Evolutionary conservation across 2,888 invertebrate genomes (phyloP).

Genomic region (Sarcophaga caerulescens): DNA sequence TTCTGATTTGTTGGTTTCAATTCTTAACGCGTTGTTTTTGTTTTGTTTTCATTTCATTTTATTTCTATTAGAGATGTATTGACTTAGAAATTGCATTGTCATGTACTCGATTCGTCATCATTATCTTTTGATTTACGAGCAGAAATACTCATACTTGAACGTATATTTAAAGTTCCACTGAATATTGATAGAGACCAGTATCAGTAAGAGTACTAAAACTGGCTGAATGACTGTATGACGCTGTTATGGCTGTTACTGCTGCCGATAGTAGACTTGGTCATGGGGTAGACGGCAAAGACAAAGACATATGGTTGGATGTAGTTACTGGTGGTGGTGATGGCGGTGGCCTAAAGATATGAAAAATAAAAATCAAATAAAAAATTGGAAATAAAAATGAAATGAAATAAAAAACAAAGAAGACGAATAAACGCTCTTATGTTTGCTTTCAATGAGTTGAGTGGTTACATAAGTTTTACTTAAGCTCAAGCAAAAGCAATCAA

Average conservation of each 20-base stretch:
- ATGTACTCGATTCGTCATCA: conserved; percentile 51
- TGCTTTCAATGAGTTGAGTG: conserved; percentile 30
- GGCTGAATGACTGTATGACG: background rate
- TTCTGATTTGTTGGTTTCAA: background rate
- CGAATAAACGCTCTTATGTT: conserved; percentile 32
- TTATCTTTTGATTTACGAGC: conserved; percentile 55
- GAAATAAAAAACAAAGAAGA: too few relatives aligned
- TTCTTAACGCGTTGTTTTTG: background rate
- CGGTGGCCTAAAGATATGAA: background rate
- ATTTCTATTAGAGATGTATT: background rate
- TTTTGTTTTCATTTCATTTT: background rate
- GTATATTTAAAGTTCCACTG: conserved; percentile 18
- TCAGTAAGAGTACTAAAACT: background rate
- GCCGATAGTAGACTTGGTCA: too few relatives aligned
- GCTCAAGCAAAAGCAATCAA: conserved; percentile 37
- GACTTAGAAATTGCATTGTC: conserved; percentile 38
- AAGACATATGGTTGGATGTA: conserved; percentile 35
- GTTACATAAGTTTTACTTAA: conserved; percentile 37
- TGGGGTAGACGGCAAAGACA: background rate
- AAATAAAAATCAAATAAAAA: background rate
- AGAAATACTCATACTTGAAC: conserved; percentile 27
- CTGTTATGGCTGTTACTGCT: background rate
- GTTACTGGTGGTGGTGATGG: too few relatives aligned
- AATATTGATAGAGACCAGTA: background rate
- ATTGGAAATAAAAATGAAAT: conserved; percentile 3